Evolutionary conservation across 2,888 invertebrate species (phyloP).

Genomic region (Metopia argyrocephala): DNA sequence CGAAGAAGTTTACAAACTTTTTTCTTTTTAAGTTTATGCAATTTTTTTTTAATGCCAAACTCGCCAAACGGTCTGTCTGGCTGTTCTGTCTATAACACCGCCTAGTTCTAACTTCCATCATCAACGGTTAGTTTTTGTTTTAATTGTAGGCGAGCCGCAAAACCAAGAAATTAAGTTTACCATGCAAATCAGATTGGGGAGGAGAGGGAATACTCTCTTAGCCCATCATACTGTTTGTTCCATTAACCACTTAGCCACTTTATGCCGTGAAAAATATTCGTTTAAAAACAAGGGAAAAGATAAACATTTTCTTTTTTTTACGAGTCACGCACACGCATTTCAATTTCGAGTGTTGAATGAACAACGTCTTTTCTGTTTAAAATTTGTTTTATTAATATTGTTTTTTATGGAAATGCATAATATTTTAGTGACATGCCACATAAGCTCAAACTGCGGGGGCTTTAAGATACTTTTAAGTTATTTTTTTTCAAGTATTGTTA

Average conservation of each 20-base stretch:
- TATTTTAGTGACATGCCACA: constrained; percentile 52
- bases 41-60: too few species aligned
- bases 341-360: constrained; percentile 47
- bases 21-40: constrained; percentile 18
- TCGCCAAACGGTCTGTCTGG: not conserved
- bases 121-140: constrained; percentile 16
- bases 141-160: constrained; percentile 38
- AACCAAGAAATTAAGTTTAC: not conserved
- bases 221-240: constrained; percentile 1
- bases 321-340: constrained; percentile 63
- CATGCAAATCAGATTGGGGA: constrained; percentile 44
- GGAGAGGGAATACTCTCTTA: constrained; percentile 11
- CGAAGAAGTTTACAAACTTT: constrained; percentile 1
- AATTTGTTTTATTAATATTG: too few species aligned
- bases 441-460: not conserved
- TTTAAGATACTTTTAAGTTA: constrained; percentile 20
- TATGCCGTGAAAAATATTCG: not conserved
- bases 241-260: constrained; percentile 12
- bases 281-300: not conserved
- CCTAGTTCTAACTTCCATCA: not conserved
- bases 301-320: not conserved
- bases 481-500: not conserved
- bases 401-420: constrained; percentile 49
- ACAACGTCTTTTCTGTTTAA: constrained; percentile 10
- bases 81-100: not conserved